phyloP scores from a whole-genome alignment of 2,797 vertebrate species.

The Natrix natrix region DNA sequence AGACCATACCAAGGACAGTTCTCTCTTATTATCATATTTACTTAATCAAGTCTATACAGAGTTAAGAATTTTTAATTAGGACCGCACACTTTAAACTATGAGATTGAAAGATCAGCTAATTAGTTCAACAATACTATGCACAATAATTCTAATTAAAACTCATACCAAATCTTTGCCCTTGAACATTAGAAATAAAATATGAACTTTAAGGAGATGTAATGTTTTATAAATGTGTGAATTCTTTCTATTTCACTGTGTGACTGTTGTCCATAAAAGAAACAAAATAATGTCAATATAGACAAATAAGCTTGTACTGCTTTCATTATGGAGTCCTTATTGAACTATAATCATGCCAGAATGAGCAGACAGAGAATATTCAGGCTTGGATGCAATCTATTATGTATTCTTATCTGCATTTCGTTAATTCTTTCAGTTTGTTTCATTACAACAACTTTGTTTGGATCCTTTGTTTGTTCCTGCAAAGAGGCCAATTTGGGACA shows the following conservation, averaged over 20 bases:
- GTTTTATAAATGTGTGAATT: not conserved
- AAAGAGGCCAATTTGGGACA: not conserved
- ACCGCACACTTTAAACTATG: not conserved
- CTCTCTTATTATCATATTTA: not conserved
- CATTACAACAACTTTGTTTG: not conserved
- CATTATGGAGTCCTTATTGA: not conserved
- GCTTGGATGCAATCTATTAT: not conserved
- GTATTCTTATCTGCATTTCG: not conserved
- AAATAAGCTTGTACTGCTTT: not conserved
- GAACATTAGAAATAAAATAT: not conserved
- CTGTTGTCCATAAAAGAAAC: not conserved
- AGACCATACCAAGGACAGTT: not conserved
- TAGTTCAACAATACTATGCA: not conserved
- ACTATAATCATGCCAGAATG: not conserved
- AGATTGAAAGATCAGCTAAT: not conserved
- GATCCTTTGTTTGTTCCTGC: not conserved
- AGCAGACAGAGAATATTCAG: not conserved
- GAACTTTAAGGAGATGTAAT: not conserved
- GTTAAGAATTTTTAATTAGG: not conserved
- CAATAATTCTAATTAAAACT: conserved; percentile 13
- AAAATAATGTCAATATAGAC: not conserved
- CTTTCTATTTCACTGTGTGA: not conserved
- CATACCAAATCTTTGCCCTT: not conserved
- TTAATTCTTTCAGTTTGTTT: not conserved
- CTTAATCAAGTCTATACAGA: not conserved